A percentile compares a stretch with the other conserved stretches of the same genome.
Conservation (phyloP, 2,797 vertebrate genomes). For the Gymnodraco acuticeps region DNA sequence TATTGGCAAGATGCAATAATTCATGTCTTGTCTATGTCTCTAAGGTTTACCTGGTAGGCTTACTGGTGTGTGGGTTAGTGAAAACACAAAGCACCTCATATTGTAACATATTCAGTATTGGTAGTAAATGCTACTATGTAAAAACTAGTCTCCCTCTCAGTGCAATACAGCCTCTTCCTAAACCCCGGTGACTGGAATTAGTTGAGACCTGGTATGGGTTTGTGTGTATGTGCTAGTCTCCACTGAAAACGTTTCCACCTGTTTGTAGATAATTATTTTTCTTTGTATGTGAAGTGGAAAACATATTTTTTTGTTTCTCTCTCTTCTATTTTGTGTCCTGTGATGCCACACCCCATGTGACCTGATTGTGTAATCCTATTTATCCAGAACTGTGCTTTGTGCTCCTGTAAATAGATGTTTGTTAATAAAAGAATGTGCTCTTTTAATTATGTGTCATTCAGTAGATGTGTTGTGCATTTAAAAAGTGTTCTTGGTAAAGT, state of each 20-base stretch:
- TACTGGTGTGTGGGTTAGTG: slow-evolving; percentile 24
- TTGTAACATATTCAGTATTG: slow-evolving; percentile 64
- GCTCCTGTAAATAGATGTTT: slow-evolving; percentile 85
- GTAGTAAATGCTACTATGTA: slow-evolving; percentile 47
- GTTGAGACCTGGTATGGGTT: slow-evolving; percentile 54
- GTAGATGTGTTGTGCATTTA: neutral
- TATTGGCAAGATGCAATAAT: slow-evolving; percentile 53
- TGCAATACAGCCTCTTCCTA: slow-evolving; percentile 67
- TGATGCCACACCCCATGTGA: slow-evolving; percentile 57
- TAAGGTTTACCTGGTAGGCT: slow-evolving; percentile 19
- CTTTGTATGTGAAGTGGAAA: slow-evolving; percentile 65
- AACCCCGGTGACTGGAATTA: slow-evolving; percentile 49
- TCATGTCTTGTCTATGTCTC: slow-evolving; percentile 29
- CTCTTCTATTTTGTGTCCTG: slow-evolving; percentile 55
- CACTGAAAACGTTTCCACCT: slow-evolving; percentile 58
- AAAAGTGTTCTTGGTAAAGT: neutral
- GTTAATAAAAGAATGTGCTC: slow-evolving; percentile 83
- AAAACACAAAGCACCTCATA: slow-evolving; percentile 59
- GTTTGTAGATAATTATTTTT: slow-evolving; percentile 64
- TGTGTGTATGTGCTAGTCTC: slow-evolving; percentile 57
- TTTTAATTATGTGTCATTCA: slow-evolving; percentile 63
- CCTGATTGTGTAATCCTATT: slow-evolving; percentile 71
- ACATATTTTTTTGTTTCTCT: slow-evolving; percentile 34
- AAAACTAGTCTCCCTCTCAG: slow-evolving; percentile 70
- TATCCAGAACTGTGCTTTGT: slow-evolving; percentile 78